Evolutionary conservation across 1,140 invertebrate genomes (phyloP).

Genomic region (Antheraea mylitta): DNA sequence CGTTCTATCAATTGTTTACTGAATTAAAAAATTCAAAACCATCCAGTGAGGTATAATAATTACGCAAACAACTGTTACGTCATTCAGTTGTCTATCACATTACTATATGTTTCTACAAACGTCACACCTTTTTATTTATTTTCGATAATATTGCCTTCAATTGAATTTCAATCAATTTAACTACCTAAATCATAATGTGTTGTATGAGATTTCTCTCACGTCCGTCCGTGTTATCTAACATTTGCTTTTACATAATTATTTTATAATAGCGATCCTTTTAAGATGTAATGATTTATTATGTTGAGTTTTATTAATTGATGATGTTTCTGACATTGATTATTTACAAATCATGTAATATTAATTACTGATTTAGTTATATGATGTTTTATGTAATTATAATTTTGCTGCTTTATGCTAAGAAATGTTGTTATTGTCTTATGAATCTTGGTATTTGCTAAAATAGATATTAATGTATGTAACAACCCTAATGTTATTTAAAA

Average conservation of each 20-base stretch:
- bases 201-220: neutral
- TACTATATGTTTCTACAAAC: neutral
- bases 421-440: too few species aligned
- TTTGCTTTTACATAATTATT: slow-evolving; percentile 6
- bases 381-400: too few species aligned
- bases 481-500: too few species aligned
- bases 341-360: too few species aligned
- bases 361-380: too few species aligned
- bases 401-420: too few species aligned
- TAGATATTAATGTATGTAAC: too few species aligned
- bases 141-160: neutral
- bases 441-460: too few species aligned
- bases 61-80: neutral
- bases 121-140: neutral
- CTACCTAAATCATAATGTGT: slow-evolving; percentile 23
- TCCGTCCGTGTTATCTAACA: neutral
- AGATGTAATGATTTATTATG: slow-evolving; percentile 18
- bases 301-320: too few species aligned
- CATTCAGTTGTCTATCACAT: neutral
- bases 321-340: too few species aligned
- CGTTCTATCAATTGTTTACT: neutral
- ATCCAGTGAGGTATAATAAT: neutral
- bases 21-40: neutral
- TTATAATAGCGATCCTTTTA: slow-evolving; percentile 30
- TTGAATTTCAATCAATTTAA: slow-evolving; percentile 11